phyloP scores from a whole-genome alignment of 2,797 vertebrate species.

The Capromys pilorides region DNA sequence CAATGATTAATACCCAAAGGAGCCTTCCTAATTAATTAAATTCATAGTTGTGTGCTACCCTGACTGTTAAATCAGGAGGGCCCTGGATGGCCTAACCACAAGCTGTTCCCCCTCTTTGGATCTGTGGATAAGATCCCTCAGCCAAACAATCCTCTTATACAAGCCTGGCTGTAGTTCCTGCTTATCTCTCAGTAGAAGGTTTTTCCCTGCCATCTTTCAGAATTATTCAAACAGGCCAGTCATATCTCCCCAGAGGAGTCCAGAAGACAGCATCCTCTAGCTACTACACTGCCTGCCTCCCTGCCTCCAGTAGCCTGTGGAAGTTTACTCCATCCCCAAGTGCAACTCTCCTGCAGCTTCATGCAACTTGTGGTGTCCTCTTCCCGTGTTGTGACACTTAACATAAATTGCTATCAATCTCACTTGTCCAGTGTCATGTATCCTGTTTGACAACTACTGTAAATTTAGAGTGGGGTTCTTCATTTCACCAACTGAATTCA shows the following conservation, averaged over 20 bases:
- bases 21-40: conserved; percentile 23
- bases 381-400: neutral
- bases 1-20: neutral
- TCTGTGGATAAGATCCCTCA: neutral
- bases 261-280: neutral
- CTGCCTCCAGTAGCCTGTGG: neutral
- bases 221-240: conserved; percentile 18
- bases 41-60: neutral
- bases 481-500: neutral
- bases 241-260: neutral
- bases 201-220: neutral
- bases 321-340: neutral
- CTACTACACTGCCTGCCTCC: neutral
- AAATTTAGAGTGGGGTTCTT: neutral
- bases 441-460: neutral
- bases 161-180: neutral
- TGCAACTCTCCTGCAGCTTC: neutral
- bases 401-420: neutral
- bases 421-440: neutral
- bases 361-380: neutral
- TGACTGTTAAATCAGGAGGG: conserved; percentile 23
- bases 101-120: neutral
- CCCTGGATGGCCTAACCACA: neutral
- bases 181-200: neutral
- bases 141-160: conserved; percentile 37